Evolutionary conservation across 2,888 invertebrate genomes (phyloP), one percentile per base, ranked within the genome.

Genomic region (Cerastis leucographa): DNA sequence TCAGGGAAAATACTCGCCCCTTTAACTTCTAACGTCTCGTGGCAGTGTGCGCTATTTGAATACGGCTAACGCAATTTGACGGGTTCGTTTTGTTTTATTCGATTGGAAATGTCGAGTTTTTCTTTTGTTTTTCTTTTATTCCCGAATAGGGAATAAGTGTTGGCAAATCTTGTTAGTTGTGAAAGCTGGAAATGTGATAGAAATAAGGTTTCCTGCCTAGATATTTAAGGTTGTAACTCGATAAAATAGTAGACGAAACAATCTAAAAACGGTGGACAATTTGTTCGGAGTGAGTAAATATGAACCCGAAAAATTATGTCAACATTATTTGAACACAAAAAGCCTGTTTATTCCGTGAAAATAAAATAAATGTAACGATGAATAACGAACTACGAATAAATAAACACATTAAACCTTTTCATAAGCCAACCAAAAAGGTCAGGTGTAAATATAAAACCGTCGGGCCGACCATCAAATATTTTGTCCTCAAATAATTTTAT

Each of bases 1-100:
- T 90, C 25, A 75, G 91, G 91, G 91, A 88, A 90, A 91, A 91
- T 89, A 90, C 88, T 86, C 76, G 68, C 81, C 69, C 84, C 84
- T 82, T 84, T 81, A 83, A 86, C 86, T 86, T 86, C 76, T 85
- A 84, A 84, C 86, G 84, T 87, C 85, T 74, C 66, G 78, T 65
- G 59, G 74, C 85, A 84, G 85, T 77, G 74, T 80, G 69, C 74
- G 79, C 78, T 81, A 85, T 84, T 84, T 84, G 83, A 84, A 84
- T 84, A 85, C 74, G 85, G 81, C 68, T 84, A 85, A 84, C 78
- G 81, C 81, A 85, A 84, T 84, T 84, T 84, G 69, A 74, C 74
- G 74, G 74, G 78, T 81, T 85, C 85, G 83, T 84, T 84, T 84
- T 84, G 78, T 85, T 84, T 85, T 84, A 84, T 84, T 84, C 83